Evolutionary conservation across 1,140 invertebrate genomes (phyloP), one percentile per base, ranked within the genome.

Genomic region (Anagrus nilaparvatae): DNA sequence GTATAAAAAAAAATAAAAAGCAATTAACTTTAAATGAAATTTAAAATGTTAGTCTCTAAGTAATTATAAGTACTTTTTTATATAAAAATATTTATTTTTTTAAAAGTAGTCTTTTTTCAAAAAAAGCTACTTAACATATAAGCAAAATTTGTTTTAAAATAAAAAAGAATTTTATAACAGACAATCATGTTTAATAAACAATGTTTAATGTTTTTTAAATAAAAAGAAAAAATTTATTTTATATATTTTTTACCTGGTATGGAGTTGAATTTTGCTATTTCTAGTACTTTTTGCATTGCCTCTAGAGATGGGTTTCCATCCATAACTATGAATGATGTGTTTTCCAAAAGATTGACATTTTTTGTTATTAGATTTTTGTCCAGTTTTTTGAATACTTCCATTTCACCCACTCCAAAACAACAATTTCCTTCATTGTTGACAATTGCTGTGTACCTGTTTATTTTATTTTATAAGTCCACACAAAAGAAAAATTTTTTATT

Each of bases 331-430:
- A 93, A 54, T 5, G 82, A 75, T 1, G 84, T 73, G 14, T 65
- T 57, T 40, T 70, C 60, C 21, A 67, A 52, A 24, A 48, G 43
- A 17, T 48, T 49, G 39, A 48, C 44, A 53, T 59, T 40, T 30
- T 60, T 47, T 51, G 64, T 69, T 62, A 82, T 74, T 43, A 77
- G 63, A 40, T 80, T 57, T 4, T 74, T 60, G 7, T 76, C 75
- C 30, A 96, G 83, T 39, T 70, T 55, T n/a, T 73, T 54, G 55
- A 93, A 84, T 36, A 87, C 75, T 17, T 75, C 72, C 84, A 92
- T 88, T 56, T 93, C 87, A 1, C 86, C 88, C 24, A 94, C 63
- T 0, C 83, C 79, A 32, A 89, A 72, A 31, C 74, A 67, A 51
- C 87, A 86, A 51, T 91, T 83, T 1, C 91, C 89, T 16, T 60